Base-by-base conservation (phyloP, 2,797 vertebrate genomes). In the Poecilia picta region DNA sequence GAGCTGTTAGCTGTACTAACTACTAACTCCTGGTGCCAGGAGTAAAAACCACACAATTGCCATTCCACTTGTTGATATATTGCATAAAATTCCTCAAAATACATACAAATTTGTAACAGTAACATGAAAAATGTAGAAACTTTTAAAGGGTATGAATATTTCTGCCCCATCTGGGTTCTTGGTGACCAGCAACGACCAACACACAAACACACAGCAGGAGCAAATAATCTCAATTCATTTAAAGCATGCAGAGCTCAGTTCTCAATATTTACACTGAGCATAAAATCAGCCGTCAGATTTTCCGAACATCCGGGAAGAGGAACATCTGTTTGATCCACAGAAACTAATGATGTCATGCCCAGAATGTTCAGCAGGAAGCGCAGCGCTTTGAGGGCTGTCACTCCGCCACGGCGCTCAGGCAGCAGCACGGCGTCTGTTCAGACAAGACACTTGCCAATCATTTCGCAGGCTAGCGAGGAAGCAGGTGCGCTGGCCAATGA, bases 371-470 rank as follows among this genome's bases (percentile, higher is more conserved):
- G 92, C 84, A 45, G 90, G 92, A 91, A 94, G 91, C 46, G 59
- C 41, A 0, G 78, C 92, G 86, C 92, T 76, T 8, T 25, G 75
- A 89, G 85, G 85, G 87, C 93, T 91, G 94, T 94, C 92, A 90
- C 73, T 95, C 92, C 94, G 88, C 76, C 43, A 83, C 83, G 89
- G 83, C 87, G 93, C 85, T 85, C 89, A 79, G 87, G 88, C 78
- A 45, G 89, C 88, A 64, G 79, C 75, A 62, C 81, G 85, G 87
- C 86, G 90, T 94, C 90, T 94, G 94, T 95, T 94, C 94, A 93
- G 93, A 91, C 90, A 94, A 94, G 86, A 84, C 86, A 86, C 88
- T 73, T 95, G 95, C 95, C 96, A 96, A 87, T 96, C 95, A 95
- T 51, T 45, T 78, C 64, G 7, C 55, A 59, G 78, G 12, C 82